Base-by-base conservation (phyloP, 2,888 invertebrate genomes). In the Pseudoips prasinana region DNA sequence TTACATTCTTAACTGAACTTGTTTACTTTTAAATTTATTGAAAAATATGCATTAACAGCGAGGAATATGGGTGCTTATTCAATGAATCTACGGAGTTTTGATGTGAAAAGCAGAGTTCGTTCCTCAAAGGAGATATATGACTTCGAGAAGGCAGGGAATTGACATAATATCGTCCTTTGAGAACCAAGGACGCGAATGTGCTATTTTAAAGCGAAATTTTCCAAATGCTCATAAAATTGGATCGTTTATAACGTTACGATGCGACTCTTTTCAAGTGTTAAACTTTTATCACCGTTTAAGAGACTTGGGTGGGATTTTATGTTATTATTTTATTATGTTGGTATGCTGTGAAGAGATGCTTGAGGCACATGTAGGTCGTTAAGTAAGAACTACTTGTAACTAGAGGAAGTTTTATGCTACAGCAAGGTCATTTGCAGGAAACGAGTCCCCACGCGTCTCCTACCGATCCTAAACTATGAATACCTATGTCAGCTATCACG, bases 81-180 rank as follows among this genome's bases (percentile, higher is more conserved):
- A 22, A 42, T 27, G 20, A 27, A 35, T 44, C 37, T 34, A 42
- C 31, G 33, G 18, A 57, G 70, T 72, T 72, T 73, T 66, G 68
- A 69, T 73, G 64, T 66, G 60, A 70, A 59, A 61, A 66, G 63
- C 60, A 59, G 56, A 59, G 59, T 62, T 55, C 59, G 56, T 53
- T 58, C 49, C 34, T 46, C 48, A 55, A 64, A 61, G 64, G 48
- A 69, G 69, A 77, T 73, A 73, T 67, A 75, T 72, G 62, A 65
- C 64, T 64, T 64, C 62, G 65, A 63, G 63, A 65, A 66, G 58
- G 64, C 65, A n/a, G 68, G 52, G 61, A 75, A 76, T 76, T 70
- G 75, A 73, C 70, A 71, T 65, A 75, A 72, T 73, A 75, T 75
- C 73, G 72, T 72, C 72, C 73, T 72, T 65, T 59, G 68, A 64